Evolutionary conservation across 2,888 invertebrate species (phyloP).

Genomic region (Spisula subtruncata): DNA sequence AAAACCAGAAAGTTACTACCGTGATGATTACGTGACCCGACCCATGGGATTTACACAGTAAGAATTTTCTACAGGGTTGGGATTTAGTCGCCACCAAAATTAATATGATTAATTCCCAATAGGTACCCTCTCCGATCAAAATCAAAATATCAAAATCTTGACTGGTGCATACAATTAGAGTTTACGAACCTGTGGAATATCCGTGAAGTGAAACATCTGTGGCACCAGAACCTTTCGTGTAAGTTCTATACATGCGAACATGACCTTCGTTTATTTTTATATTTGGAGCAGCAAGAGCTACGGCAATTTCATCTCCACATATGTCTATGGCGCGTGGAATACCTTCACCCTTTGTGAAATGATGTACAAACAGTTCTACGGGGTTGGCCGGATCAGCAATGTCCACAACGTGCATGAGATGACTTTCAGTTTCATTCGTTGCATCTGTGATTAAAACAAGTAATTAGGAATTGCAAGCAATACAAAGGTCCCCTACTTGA

Average conservation of each 20-base stretch:
- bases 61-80: no score
- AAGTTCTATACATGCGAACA: conserved; percentile 69
- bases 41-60: no score
- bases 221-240: conserved; percentile 51
- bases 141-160: no score
- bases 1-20: no score
- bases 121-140: no score
- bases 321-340: conserved; percentile 73
- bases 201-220: conserved; percentile 59
- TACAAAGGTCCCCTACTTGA: no score
- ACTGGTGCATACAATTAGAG: no score
- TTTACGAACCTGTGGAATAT: conserved; percentile 58
- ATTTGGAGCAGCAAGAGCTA: conserved; percentile 66
- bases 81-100: no score
- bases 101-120: no score
- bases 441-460: conserved; percentile 62
- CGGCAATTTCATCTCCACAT: conserved; percentile 73
- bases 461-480: no score
- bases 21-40: no score
- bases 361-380: conserved; percentile 61
- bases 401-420: conserved; percentile 78
- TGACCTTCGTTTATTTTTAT: conserved; percentile 75
- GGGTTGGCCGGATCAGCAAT: conserved; percentile 73
- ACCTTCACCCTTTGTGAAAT: conserved; percentile 72
- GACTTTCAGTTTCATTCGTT: conserved; percentile 49